Evolutionary conservation across 2,797 vertebrate species (phyloP).

Genomic region (Enteromius viviparus): DNA sequence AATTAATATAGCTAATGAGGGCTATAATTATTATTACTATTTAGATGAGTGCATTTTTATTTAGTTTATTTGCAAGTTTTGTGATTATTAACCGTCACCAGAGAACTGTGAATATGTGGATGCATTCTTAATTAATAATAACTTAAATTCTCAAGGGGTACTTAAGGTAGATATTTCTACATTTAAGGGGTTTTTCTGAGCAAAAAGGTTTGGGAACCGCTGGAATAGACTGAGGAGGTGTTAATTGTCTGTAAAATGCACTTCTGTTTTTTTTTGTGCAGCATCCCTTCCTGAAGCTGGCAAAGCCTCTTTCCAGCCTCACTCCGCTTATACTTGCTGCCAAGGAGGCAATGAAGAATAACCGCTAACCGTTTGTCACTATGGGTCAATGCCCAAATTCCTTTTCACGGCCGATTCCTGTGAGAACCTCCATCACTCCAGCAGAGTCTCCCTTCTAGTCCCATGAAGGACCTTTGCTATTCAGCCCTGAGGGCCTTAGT

Average conservation of each 20-base stretch:
- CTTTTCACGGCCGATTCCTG: slow-evolving; percentile 11
- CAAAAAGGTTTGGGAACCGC: neutral
- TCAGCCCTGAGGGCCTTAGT: slow-evolving; percentile 18
- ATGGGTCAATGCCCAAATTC: slow-evolving; percentile 25
- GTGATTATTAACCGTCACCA: neutral
- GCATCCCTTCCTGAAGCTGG: slow-evolving; percentile 97
- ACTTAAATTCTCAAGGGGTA: too few species aligned
- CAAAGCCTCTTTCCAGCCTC: slow-evolving; percentile 97
- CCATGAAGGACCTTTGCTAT: slow-evolving; percentile 16
- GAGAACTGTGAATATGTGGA: neutral
- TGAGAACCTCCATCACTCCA: slow-evolving; percentile 39
- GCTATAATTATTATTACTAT: neutral
- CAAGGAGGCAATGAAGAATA: slow-evolving; percentile 98
- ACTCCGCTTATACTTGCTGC: slow-evolving; percentile 97
- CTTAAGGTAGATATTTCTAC: neutral
- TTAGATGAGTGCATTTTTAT: neutral
- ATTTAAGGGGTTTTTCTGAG: neutral
- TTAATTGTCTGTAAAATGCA: slow-evolving; percentile 18
- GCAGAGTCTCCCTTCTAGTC: slow-evolving; percentile 11
- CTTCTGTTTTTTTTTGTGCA: slow-evolving; percentile 63
- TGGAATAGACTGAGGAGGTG: neutral
- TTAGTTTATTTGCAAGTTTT: neutral
- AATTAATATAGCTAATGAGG: neutral
- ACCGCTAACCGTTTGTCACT: slow-evolving; percentile 74
- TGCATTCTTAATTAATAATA: too few species aligned